Base-by-base conservation (phyloP, 2,888 invertebrate species). In the Anarsia innoxiella region DNA sequence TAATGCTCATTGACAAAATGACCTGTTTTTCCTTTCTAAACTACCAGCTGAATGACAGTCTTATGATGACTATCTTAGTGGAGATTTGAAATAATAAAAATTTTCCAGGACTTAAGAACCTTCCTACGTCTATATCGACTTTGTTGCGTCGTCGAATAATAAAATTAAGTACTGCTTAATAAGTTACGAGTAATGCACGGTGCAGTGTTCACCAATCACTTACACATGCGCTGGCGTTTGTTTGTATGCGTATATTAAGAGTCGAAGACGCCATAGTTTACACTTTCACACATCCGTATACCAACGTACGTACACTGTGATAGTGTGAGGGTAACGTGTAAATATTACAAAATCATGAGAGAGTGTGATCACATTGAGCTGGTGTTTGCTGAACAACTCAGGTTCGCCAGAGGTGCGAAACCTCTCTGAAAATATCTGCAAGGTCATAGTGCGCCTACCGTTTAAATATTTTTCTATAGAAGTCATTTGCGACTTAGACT, bases 301-400 rank as follows among this genome's bases (percentile, higher is more conserved):
- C 23, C 37, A 16, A 34, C 48, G 40, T 56, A 46, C 41, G 51
- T 48, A 48, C 40, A 48, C 31, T 46, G 31, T 39, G 30, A 13
- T 30, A 33, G 42, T 41, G 47, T 56, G 49, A 57, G 61, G 41
- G 61, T 57, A 35, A 37, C 37, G 48, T 59, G 51, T 67, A 51
- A 45, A 54, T 48, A 65, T 58, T 59, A 55, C 54, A 53, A 61
- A 63, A 59, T 39, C 29, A 48, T 62, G 45, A 46, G 50, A 51
- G 52, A 54, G 69, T 73, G 66, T 69, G 57, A 33, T 53, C 49
- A 46, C 25, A 51, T 49, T 48, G 43, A 42, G 46, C 54, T 48
- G 51, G 62, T 72, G 61, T 69, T 59, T 40, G 58, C 49, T 42
- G 41, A 54, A 45, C 51, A 58, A 68, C 66, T 68, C 59, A 68